These are phyloP conservation scores for Lanistes nyassanus DNA, from an alignment of 1,140 invertebrate species.

Conservation along the genomic window DNA sequence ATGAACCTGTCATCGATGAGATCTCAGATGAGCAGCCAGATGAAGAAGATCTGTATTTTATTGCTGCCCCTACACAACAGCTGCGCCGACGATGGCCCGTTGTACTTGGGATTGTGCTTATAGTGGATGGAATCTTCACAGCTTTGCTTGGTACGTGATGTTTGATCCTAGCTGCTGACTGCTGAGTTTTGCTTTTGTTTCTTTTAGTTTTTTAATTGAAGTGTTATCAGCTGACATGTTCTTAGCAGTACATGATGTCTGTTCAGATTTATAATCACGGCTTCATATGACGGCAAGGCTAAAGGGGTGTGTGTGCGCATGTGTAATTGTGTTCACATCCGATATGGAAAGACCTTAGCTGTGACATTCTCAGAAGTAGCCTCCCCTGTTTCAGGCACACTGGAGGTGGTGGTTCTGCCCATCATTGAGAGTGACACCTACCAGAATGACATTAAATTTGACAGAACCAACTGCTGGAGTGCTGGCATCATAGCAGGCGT, in stretches of 20 bases:
- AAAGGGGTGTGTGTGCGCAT: neutral
- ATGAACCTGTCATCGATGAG: slow-evolving; percentile 6
- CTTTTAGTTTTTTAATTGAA: neutral
- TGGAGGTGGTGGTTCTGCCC: slow-evolving; percentile 38
- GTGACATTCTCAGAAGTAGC: too few relatives aligned
- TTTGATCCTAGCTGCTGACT: neutral
- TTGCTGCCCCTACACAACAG: neutral
- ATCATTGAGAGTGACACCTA: slow-evolving; percentile 30
- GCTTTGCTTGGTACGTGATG: slow-evolving; percentile 25
- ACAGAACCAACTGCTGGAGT: slow-evolving; percentile 39
- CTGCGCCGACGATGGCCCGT: slow-evolving; percentile 25
- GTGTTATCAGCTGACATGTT: neutral
- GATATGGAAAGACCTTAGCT: too few relatives aligned
- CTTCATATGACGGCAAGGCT: neutral
- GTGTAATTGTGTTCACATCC: slow-evolving; percentile 5
- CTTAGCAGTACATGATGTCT: neutral
- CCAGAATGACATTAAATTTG: slow-evolving; percentile 13
- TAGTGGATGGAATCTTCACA: slow-evolving; percentile 30
- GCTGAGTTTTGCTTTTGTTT: neutral
- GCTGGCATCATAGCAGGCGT: slow-evolving; percentile 41
- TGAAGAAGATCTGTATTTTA: neutral
- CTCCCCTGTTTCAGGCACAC: slow-evolving; percentile 25
- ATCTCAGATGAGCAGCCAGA: slow-evolving; percentile 5
- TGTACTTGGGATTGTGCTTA: slow-evolving; percentile 31
- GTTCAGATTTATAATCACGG: neutral